phyloP scores from a whole-genome alignment of 2,888 invertebrate species.

The Teleogryllus oceanicus region DNA sequence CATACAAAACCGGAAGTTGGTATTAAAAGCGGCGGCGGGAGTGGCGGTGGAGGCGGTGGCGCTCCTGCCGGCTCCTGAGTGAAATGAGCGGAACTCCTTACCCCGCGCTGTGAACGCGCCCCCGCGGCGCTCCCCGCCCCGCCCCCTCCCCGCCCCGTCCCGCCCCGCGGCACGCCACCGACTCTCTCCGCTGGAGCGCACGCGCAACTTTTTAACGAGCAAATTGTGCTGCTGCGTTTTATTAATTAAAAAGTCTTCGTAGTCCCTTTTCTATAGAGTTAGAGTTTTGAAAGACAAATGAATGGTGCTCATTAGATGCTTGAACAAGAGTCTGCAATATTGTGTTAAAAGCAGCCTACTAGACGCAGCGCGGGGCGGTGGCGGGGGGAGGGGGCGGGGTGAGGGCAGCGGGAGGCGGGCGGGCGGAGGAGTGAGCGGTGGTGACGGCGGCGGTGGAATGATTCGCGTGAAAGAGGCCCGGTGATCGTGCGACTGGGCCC shows the following conservation, averaged over 20 bases:
- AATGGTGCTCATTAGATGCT: conserved; percentile 34
- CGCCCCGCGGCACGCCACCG: not conserved
- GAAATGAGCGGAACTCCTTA: not conserved
- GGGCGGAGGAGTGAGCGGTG: not conserved
- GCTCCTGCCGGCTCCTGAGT: conserved; percentile 12
- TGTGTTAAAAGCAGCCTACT: conserved; percentile 30
- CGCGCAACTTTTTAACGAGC: conserved; percentile 40
- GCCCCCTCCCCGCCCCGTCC: not conserved
- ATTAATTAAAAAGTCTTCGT: conserved; percentile 41
- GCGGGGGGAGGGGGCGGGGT: not conserved
- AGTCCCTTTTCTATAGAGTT: conserved; percentile 32
- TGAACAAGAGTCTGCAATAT: conserved; percentile 32
- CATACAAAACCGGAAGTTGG: conserved; percentile 34
- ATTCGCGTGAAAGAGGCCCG: not conserved
- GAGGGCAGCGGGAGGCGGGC: not conserved
- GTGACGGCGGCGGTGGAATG: not conserved
- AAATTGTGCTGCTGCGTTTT: conserved; percentile 42
- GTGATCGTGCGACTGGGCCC: not conserved
- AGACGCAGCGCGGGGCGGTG: not conserved
- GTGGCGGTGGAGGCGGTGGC: conserved; percentile 20
- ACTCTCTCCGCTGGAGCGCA: not conserved
- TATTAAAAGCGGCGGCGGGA: conserved; percentile 28
- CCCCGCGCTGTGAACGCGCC: not conserved
- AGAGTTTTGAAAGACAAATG: conserved; percentile 34
- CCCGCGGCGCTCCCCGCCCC: not conserved